These are phyloP conservation scores for Drosophila austrosaltans DNA, from an alignment of 2,888 invertebrate genomes.

Conservation along the genomic window DNA sequence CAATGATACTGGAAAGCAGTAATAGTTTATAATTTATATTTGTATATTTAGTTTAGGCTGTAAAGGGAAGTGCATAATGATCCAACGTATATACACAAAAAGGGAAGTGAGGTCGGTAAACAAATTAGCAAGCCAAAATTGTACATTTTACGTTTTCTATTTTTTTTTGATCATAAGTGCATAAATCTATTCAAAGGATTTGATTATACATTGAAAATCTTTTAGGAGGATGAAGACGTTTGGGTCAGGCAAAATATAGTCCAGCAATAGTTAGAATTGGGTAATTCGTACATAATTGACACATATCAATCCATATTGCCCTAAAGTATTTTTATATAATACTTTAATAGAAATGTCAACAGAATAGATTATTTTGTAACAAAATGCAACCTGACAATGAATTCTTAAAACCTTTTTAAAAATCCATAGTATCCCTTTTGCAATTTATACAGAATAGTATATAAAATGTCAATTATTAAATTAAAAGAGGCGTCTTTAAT, in stretches of 20 bases:
- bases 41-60: constrained; percentile 39
- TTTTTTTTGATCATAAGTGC: neutral
- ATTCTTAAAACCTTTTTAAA: too few relatives aligned
- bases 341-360: neutral
- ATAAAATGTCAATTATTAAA: neutral
- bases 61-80: constrained; percentile 22
- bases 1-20: constrained; percentile 69
- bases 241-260: neutral
- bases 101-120: neutral
- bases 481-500: neutral
- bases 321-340: constrained; percentile 55
- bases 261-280: constrained; percentile 33
- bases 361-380: neutral
- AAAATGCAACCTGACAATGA: too few relatives aligned
- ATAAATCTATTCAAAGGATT: neutral
- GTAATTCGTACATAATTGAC: constrained; percentile 64
- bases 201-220: neutral
- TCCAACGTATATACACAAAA: neutral
- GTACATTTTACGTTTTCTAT: neutral
- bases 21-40: constrained; percentile 35
- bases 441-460: neutral
- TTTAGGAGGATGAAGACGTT: too few relatives aligned
- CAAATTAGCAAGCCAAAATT: neutral
- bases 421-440: too few relatives aligned
- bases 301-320: constrained; percentile 43